A percentile compares a stretch with the other conserved stretches of the same genome.
Conservation (phyloP, 1,140 invertebrate species). For the Penaeus japonicus region DNA sequence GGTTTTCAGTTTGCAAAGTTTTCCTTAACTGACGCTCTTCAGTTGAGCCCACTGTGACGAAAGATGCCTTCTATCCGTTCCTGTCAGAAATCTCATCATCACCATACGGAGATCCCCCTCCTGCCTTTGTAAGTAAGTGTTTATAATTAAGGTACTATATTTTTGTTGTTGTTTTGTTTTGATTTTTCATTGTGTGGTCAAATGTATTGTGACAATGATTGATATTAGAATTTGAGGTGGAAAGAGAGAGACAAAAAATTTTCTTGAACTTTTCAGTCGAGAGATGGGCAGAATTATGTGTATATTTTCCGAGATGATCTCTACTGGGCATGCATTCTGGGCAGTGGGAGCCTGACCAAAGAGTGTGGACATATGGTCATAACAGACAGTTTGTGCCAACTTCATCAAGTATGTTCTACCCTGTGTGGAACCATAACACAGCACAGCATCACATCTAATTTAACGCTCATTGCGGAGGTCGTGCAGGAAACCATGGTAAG, state of each 20-base stretch:
- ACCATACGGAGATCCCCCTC: conserved; percentile 39
- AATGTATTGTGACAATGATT: not conserved
- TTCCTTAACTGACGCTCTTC: conserved; percentile 17
- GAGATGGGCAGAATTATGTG: conserved; percentile 37
- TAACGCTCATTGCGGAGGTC: conserved; percentile 35
- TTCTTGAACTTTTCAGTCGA: not conserved
- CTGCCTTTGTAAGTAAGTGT: conserved; percentile 42
- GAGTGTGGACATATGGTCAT: conserved; percentile 31
- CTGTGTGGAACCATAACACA: conserved; percentile 41
- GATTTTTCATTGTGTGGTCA: not conserved
- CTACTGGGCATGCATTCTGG: conserved; percentile 37
- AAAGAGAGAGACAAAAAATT: not conserved
- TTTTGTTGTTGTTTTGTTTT: not conserved
- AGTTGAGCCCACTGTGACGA: conserved; percentile 37
- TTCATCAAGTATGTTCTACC: conserved; percentile 29
- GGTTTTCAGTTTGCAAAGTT: not conserved
- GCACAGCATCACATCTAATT: conserved; percentile 42
- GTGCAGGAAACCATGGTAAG: conserved; percentile 44
- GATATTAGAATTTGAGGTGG: not conserved
- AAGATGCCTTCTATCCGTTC: conserved; percentile 38
- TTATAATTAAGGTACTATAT: not conserved
- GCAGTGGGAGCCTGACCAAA: conserved; percentile 7
- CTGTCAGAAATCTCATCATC: conserved; percentile 38
- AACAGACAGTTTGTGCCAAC: conserved; percentile 26
- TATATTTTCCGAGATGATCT: conserved; percentile 50